Evolutionary conservation across 2,888 invertebrate species (phyloP), one percentile per base, ranked within the genome.

Genomic region (Drosophila imparisetae): DNA sequence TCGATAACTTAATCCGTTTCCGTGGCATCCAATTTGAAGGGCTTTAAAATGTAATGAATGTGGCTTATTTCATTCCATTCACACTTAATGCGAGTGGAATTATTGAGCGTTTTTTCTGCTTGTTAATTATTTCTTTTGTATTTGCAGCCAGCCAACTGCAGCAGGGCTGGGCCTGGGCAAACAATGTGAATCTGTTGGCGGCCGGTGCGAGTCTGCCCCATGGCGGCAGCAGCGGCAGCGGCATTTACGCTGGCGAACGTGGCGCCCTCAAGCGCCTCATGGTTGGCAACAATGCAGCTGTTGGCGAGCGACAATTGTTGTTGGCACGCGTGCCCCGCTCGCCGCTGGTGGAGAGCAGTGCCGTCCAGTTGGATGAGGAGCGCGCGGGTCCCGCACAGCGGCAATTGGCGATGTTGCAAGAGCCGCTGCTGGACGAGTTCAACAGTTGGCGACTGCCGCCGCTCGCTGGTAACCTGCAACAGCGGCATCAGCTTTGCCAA

Each of bases 171-270:
- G 94, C 96, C 0, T 93, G 94, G 78, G 94, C 93, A 2, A 93
- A 94, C 76, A 92, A 94, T 50, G 94, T 95, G 0, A 95, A 94
- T 78, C 90, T 96, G 2, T 86, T 96, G 42, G 94, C 95, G 0
- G 93, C 96, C 0, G 95, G 95, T 24, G 94, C 94, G n/a, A 95
- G 95, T 85, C 80, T 92, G 62, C 95, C 95, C 0, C 67, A 55
- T 1, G 78, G 80, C 3, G 94, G 94, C 2, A 93, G 93, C 48
- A 94, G 94, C 6, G 96, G 96, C 18, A 94, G 94, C 61, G 96
- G 96, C 21, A 94, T 96, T 52, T 96, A 94, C 90, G 91, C 93
- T 0, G 93, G 92, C 0, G 63, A 66, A 38, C 71, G 65, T 4
- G 93, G 93, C 3, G 81, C 90, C 1, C 66, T 92, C 18, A 72